Conservation (phyloP, 1,140 invertebrate genomes). For the Holcopasites calliopsidis region DNA sequence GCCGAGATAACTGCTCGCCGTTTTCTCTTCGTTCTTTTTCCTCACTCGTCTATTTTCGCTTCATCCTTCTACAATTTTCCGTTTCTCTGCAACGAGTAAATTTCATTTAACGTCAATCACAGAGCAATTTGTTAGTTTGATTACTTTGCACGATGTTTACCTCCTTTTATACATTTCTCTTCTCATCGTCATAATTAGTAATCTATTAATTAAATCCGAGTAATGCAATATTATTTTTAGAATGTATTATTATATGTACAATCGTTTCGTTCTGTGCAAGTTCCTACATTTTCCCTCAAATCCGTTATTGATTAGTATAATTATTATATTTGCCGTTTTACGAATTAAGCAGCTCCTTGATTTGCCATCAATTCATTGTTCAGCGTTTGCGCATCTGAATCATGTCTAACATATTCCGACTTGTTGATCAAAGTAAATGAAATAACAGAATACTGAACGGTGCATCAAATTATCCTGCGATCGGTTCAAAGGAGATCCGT, state of each 20-base stretch:
- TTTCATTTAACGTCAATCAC: constrained; percentile 28
- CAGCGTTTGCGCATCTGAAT: too few relatives aligned
- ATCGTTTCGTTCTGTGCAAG: too few relatives aligned
- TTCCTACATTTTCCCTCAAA: too few relatives aligned
- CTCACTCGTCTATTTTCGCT: constrained; percentile 11
- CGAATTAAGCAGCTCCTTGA: too few relatives aligned
- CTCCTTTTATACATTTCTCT: background rate
- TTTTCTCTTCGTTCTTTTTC: constrained; percentile 8
- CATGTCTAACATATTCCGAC: too few relatives aligned
- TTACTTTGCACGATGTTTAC: background rate
- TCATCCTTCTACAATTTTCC: constrained; percentile 28
- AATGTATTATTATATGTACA: too few relatives aligned
- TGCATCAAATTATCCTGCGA: background rate
- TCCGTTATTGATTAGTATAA: too few relatives aligned
- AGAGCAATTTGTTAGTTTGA: constrained; percentile 3
- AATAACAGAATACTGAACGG: background rate
- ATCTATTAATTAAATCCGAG: background rate
- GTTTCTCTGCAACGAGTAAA: constrained; percentile 9
- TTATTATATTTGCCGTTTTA: too few relatives aligned
- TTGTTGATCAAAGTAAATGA: too few relatives aligned
- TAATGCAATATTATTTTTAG: too few relatives aligned
- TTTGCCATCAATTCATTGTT: too few relatives aligned
- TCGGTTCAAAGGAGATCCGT: background rate
- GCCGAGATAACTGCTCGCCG: constrained; percentile 25
- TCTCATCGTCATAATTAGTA: background rate